Evolutionary conservation across 1,140 invertebrate genomes (phyloP), one percentile per base, ranked within the genome.

Genomic region (Hylaeus volcanicus): DNA sequence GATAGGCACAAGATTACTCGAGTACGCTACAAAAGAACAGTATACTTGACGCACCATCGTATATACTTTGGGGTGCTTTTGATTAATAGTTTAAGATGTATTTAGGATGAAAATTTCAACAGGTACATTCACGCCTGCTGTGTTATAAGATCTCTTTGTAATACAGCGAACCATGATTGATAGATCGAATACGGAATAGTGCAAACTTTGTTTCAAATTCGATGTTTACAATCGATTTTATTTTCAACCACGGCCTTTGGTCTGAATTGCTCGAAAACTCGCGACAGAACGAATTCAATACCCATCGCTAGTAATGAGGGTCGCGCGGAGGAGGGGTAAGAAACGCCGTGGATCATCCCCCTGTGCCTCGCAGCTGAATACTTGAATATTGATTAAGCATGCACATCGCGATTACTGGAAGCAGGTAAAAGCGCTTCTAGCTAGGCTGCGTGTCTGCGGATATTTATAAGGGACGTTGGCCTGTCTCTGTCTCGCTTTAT

Each of bases 361-460:
- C 66, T 60, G 76, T 86, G 83, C 65, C 77, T 86, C 75, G 64
- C 81, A 69, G 65, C 78, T 82, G 83, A 89, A 89, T 89, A 88
- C 88, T 89, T 88, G 88, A 89, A 87, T 91, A 91, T 92, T 88
- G 90, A 91, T 90, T 91, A 87, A 88, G 86, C 86, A 83, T 90
- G 82, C 85, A 89, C 86, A 87, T 89, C 77, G 86, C 88, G 82
- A 91, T 87, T 88, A 87, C 85, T 80, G 75, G 79, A 81, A 75
- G 81, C 79, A 84, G 74, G 76, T 86, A 86, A 86, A 86, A 79
- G 76, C 79, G 79, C 76, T 83, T 81, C 73, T 75, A 68, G 68
- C 71, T 55, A 74, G 68, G 75, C 88, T 91, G 89, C 90, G 89
- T 91, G 90, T 90, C 86, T 84, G 70, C 73, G 81, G 88, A 86